Percentiles rank a stretch among this genome's conserved stretches.
These are phyloP conservation scores for Cephus pulcher DNA, from an alignment of 2,888 invertebrate genomes.

Conservation along the genomic window DNA sequence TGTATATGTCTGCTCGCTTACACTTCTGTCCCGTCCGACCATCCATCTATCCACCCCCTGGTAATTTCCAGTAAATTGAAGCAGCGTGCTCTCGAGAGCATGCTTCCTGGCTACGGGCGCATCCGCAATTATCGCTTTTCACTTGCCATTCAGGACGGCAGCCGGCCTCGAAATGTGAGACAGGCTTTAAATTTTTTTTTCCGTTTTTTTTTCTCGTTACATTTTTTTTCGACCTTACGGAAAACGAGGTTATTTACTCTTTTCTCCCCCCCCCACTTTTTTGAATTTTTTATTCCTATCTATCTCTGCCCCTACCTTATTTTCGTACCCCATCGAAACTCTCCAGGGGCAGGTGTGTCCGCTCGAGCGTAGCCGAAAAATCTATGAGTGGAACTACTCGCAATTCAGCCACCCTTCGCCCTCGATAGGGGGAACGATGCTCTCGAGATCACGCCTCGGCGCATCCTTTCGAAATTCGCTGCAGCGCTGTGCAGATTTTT, in stretches of 20 bases:
- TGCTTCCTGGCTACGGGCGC: neutral
- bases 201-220: neutral
- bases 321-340: neutral
- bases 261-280: too few relatives aligned
- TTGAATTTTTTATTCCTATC: slow-evolving; percentile 1
- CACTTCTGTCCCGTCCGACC: too few relatives aligned
- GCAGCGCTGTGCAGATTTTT: slow-evolving; percentile 36
- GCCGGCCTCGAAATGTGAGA: neutral
- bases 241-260: too few relatives aligned
- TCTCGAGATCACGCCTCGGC: slow-evolving; percentile 31
- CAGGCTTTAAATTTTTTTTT: neutral
- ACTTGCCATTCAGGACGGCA: neutral
- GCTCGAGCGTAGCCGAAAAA: slow-evolving; percentile 44
- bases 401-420: slow-evolving; percentile 35
- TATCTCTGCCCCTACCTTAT: neutral
- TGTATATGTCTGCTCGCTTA: too few relatives aligned
- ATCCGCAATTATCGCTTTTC: neutral
- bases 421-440: slow-evolving; percentile 26
- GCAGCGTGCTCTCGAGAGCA: neutral
- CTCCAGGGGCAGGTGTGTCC: slow-evolving; percentile 44
- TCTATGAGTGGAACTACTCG: slow-evolving; percentile 50
- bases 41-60: too few relatives aligned
- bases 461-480: slow-evolving; percentile 11
- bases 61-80: too few relatives aligned
- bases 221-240: neutral